Base-by-base conservation (phyloP, 2,113 vertebrate species). In the Cottus gobio region DNA sequence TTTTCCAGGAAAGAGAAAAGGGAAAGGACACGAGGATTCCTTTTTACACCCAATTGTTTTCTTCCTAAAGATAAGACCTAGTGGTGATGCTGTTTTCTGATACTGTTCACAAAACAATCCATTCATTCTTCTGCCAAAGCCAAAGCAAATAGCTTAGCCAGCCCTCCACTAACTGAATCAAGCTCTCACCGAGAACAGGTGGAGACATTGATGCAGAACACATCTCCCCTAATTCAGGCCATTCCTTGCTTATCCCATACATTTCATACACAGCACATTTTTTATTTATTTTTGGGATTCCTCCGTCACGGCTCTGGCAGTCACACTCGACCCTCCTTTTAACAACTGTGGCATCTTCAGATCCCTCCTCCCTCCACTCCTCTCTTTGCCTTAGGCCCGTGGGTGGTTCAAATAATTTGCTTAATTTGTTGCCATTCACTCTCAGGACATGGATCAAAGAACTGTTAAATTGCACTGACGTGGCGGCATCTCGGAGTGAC, bases 361-460 rank as follows among this genome's bases (percentile, higher is more conserved):
- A 24, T 58, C 61, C 85, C 79, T 80, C 88, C 86, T 67, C 77
- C 84, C 60, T 64, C 77, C 57, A 57, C 74, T 73, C 75, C 84
- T 82, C 82, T 85, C 83, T 73, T 66, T 80, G 89, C 90, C 85
- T 85, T 36, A 75, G 90, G 92, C 82, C 80, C 58, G 90, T 93
- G 93, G 93, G 93, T 91, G 93, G 92, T 87, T 87, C 89, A 90
- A 83, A 94, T 94, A 91, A 95, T 94, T 94, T 93, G 91, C 93
- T 91, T 94, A 94, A 94, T 95, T 95, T 95, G 92, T 91, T 94
- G 93, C 92, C 91, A 92, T 93, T 93, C 92, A 92, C 89, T 94
- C 89, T 91, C 88, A 94, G 92, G 92, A 93, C 85, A 80, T 91
- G 91, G 93, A 94, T 95, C 93, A 95, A 95, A 94, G 93, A 89